Percentiles rank a stretch among this genome's conserved stretches.
These are phyloP conservation scores for Laticauda colubrina DNA, from an alignment of 2,113 vertebrate species.

Conservation along the genomic window DNA sequence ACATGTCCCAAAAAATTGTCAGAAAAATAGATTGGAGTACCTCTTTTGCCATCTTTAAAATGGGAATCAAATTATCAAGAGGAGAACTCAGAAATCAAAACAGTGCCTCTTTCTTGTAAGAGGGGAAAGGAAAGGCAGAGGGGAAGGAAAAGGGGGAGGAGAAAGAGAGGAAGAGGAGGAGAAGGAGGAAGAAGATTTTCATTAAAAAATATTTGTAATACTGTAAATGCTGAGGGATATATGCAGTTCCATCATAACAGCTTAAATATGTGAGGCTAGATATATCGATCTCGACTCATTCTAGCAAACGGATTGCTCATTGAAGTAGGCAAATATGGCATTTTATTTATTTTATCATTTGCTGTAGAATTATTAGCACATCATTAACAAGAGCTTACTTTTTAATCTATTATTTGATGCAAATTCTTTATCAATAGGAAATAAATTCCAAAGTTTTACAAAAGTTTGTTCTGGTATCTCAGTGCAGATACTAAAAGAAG, in stretches of 20 bases:
- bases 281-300: neutral
- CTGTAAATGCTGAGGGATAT: neutral
- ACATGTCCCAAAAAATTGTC: neutral
- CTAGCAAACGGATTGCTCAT: neutral
- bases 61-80: neutral
- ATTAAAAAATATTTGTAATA: neutral
- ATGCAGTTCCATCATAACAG: neutral
- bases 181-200: neutral
- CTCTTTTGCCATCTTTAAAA: neutral
- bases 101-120: neutral
- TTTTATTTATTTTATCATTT: neutral
- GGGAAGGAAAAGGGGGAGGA: accelerated
- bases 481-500: neutral
- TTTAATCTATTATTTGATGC: neutral
- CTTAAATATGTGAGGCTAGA: neutral
- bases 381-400: neutral
- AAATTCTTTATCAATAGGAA: neutral
- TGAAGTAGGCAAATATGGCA: neutral
- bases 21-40: neutral
- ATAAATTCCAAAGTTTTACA: neutral
- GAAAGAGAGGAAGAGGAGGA: neutral
- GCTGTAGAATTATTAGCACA: neutral
- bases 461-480: neutral
- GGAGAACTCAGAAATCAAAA: neutral
- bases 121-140: neutral